Conservation (phyloP, 2,888 invertebrate species). For the Drymonia ruficornis region DNA sequence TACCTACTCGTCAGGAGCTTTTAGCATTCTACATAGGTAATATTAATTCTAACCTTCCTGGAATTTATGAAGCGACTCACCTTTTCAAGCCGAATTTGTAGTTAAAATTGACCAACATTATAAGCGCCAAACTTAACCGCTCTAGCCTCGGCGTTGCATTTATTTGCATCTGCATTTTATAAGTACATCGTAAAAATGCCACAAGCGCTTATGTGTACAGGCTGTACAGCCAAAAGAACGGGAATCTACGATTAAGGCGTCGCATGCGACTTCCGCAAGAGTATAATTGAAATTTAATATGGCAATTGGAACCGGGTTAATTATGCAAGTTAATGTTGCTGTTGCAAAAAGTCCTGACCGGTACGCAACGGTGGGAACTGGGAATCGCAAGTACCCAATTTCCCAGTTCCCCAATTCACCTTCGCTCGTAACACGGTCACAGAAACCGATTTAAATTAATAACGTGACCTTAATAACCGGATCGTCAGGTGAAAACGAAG, state of each 20-base stretch:
- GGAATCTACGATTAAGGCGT: slow-evolving; percentile 34
- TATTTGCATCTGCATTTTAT: no score
- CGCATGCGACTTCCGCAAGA: slow-evolving; percentile 46
- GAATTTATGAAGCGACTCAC: no score
- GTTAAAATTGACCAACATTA: no score
- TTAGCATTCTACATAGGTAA: background rate
- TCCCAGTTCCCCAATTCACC: slow-evolving; percentile 24
- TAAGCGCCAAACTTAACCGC: no score
- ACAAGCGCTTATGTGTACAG: slow-evolving; percentile 2
- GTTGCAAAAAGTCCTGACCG: slow-evolving; percentile 44
- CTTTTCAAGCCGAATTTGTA: no score
- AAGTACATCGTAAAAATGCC: background rate
- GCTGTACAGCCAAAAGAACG: slow-evolving; percentile 9
- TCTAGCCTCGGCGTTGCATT: no score
- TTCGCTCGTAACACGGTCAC: slow-evolving; percentile 22
- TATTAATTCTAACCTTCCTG: no score
- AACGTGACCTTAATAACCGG: slow-evolving; percentile 16
- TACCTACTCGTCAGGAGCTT: no score
- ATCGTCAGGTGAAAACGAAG: background rate
- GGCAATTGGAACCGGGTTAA: slow-evolving; percentile 61
- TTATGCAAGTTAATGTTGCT: slow-evolving; percentile 45
- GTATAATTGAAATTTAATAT: slow-evolving; percentile 53
- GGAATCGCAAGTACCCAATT: slow-evolving; percentile 9
- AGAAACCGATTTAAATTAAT: slow-evolving; percentile 22
- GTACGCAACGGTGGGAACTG: slow-evolving; percentile 9